phyloP scores from a whole-genome alignment of 2,888 invertebrate species.

The Odontothrips loti region DNA sequence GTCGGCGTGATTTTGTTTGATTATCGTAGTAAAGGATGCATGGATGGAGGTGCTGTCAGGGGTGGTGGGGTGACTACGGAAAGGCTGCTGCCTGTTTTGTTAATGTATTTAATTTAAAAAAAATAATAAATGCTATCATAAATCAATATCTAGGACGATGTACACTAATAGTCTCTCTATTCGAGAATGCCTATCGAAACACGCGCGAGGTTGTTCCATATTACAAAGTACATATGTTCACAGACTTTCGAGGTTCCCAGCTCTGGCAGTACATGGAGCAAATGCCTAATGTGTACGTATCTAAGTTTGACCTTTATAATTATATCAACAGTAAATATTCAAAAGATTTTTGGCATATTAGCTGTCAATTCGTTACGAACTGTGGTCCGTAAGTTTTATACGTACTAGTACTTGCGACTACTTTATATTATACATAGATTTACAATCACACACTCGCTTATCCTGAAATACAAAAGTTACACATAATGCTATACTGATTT shows the following conservation, averaged over 20 bases:
- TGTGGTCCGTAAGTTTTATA: not conserved
- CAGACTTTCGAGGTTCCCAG: not conserved
- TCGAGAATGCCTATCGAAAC: not conserved
- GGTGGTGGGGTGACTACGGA: not conserved
- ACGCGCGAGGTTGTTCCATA: not conserved
- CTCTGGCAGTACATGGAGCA: not conserved
- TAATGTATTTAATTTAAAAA: not conserved
- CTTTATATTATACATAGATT: not conserved
- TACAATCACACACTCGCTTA: not conserved
- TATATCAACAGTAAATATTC: slow-evolving; percentile 27
- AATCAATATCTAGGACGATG: not conserved
- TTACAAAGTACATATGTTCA: not conserved
- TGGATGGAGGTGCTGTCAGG: not conserved
- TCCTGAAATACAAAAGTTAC: not conserved
- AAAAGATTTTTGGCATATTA: slow-evolving; percentile 20
- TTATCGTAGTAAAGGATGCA: not conserved
- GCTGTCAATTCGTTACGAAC: slow-evolving; percentile 6
- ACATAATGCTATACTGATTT: not conserved
- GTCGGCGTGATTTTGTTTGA: too few species aligned
- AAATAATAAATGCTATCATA: not conserved
- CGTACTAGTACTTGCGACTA: slow-evolving; percentile 25
- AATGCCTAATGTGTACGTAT: not conserved
- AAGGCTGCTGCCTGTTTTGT: not conserved
- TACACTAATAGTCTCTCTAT: not conserved
- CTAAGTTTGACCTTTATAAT: slow-evolving; percentile 12